Evolutionary conservation across 2,797 vertebrate species (phyloP).

Genomic region (Leptatherina wallacei): DNA sequence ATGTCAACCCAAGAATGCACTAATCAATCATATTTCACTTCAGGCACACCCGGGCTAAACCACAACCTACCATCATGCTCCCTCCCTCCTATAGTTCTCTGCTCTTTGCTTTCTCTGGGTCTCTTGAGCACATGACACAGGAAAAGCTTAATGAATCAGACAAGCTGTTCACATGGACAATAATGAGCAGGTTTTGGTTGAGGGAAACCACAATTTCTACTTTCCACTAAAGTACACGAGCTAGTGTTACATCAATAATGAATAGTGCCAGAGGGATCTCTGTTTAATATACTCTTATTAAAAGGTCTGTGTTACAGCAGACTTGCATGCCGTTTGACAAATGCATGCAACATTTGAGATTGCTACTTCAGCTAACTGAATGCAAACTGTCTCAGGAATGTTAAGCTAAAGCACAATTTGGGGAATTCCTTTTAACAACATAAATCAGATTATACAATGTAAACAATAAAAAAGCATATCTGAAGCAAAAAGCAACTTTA

Average conservation of each 20-base stretch:
- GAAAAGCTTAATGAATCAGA: slow-evolving; percentile 81
- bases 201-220: slow-evolving; percentile 74
- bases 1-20: slow-evolving; percentile 73
- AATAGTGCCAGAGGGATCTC: slow-evolving; percentile 64
- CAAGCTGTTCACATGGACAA: slow-evolving; percentile 79
- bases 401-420: slow-evolving; percentile 40
- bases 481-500: slow-evolving; percentile 62
- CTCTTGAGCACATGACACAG: slow-evolving; percentile 69
- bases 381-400: slow-evolving; percentile 25
- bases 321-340: slow-evolving; percentile 21
- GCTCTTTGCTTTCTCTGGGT: slow-evolving; percentile 62
- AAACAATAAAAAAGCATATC: slow-evolving; percentile 69
- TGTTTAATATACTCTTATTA: slow-evolving; percentile 71
- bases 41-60: slow-evolving; percentile 68
- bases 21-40: slow-evolving; percentile 84
- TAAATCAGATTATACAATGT: slow-evolving; percentile 64
- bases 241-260: slow-evolving; percentile 71
- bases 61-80: slow-evolving; percentile 61
- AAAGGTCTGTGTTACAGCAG: slow-evolving; percentile 59
- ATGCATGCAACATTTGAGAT: slow-evolving; percentile 25
- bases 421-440: slow-evolving; percentile 50
- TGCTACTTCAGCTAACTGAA: slow-evolving; percentile 19
- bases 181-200: slow-evolving; percentile 83
- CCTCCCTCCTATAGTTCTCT: slow-evolving; percentile 50
- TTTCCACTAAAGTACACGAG: slow-evolving; percentile 70